Conservation (phyloP, 2,888 invertebrate genomes). For the Clostera curtula region DNA sequence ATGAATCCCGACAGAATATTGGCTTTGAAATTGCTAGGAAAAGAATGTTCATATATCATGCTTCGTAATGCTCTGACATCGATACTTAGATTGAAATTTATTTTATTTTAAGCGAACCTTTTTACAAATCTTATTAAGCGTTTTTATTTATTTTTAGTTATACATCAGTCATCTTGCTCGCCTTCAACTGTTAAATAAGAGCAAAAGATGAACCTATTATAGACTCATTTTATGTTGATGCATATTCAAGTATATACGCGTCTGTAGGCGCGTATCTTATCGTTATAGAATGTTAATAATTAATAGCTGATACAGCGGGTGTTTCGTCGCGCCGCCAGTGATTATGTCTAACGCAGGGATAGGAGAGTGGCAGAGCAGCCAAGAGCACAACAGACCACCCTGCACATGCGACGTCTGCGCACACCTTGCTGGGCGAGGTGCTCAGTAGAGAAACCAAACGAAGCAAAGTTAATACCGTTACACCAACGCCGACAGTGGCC, state of each 20-base stretch:
- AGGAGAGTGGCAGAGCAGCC: conserved; percentile 63
- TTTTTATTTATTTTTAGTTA: conserved; percentile 8
- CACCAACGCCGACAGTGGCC: conserved; percentile 66
- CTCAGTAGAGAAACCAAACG: conserved; percentile 78
- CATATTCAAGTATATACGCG: too few relatives aligned
- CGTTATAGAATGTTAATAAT: conserved; percentile 37
- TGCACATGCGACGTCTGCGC: conserved; percentile 84
- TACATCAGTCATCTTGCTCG: too few relatives aligned
- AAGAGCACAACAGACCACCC: conserved; percentile 61
- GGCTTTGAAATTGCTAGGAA: conserved; percentile 23
- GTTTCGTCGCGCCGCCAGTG: conserved; percentile 54
- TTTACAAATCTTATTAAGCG: conserved; percentile 8
- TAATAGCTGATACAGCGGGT: conserved; percentile 32
- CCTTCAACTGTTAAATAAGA: too few relatives aligned
- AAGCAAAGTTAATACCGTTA: conserved; percentile 77
- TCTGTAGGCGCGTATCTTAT: too few relatives aligned
- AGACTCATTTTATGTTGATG: too few relatives aligned
- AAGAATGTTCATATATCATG: background rate
- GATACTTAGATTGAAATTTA: conserved; percentile 9
- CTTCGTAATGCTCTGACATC: conserved; percentile 30
- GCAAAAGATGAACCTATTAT: too few relatives aligned
- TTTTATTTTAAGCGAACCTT: conserved; percentile 9
- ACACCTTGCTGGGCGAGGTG: conserved; percentile 89
- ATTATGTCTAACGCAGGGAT: conserved; percentile 74
- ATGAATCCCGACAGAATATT: conserved; percentile 28